Percentiles rank a stretch among this genome's conserved stretches.
Conservation (phyloP, 30 jellyfish, hydroid and myxozoan genomes). For the Phacellophora camtschatica region DNA sequence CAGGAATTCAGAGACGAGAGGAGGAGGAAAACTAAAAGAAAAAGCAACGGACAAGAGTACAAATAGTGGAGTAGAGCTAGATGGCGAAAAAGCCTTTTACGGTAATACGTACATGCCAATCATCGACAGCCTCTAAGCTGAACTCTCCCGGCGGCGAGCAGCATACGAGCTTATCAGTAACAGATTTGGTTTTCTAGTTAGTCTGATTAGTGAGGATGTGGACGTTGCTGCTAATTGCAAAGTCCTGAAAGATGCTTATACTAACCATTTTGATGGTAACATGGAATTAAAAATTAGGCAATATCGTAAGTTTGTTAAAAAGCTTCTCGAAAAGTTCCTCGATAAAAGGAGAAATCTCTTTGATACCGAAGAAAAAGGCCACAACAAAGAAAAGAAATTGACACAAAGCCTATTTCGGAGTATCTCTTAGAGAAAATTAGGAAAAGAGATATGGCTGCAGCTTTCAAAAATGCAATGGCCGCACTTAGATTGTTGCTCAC, state of each 20-base stretch:
- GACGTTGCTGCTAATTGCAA: constrained; percentile 25
- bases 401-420: constrained; percentile 2
- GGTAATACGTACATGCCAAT: constrained; percentile 41
- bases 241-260: constrained; percentile 8
- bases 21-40: constrained; percentile 56
- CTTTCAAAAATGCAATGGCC: background rate
- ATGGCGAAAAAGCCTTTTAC: constrained; percentile 22
- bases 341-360: constrained; percentile 5
- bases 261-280: constrained; percentile 8
- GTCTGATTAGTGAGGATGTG: constrained; percentile 13
- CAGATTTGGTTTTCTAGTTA: constrained; percentile 55
- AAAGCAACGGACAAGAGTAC: background rate
- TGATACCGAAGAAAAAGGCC: background rate
- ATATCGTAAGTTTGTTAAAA: constrained; percentile 8
- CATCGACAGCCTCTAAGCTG: constrained; percentile 45
- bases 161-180: constrained; percentile 50
- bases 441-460: constrained; percentile 2
- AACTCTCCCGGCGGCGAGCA: constrained; percentile 24
- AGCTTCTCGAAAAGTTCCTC: constrained; percentile 12
- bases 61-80: constrained; percentile 22
- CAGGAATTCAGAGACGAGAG: constrained; percentile 62
- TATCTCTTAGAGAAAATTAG: constrained; percentile 4
- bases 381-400: background rate
- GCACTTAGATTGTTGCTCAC: no score
- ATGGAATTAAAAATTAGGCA: constrained; percentile 17